Base-by-base conservation (phyloP, 1,140 invertebrate genomes). In the Drosophila mojavensis region DNA sequence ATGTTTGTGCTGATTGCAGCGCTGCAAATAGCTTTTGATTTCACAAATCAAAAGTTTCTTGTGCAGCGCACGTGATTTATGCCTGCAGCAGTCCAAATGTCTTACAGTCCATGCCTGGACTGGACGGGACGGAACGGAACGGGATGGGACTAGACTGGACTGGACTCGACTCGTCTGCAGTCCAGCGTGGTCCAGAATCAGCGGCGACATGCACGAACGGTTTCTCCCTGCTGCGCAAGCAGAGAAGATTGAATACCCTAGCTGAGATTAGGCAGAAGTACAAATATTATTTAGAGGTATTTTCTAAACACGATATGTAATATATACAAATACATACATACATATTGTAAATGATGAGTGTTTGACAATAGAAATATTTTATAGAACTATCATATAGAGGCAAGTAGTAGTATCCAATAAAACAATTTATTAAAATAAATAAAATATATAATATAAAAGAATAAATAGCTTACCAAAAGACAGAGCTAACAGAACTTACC, bases 21-120 rank as follows among this genome's bases (percentile, higher is more conserved):
- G 82, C 85, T 79, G 90, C 86, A 91, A 91, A 91, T 91, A 85
- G 90, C 90, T 91, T 91, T 91, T 91, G 90, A 91, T 91, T 91
- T 91, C 86, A 88, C 85, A 91, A 91, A 91, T 91, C 90, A 91
- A 91, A 91, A 91, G 82, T 91, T 91, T 91, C 75, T 85, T 91
- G 80, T 89, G 85, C 69, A 47, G 39, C 64, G 81, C 81, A 90
- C 90, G 90, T 91, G 90, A 91, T 91, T 91, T 91, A 91, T 91
- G 90, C 85, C 84, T 86, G 84, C 79, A 72, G 81, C 69, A 81
- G 78, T 75, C 59, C 48, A 30, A 43, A 58, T 26, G n/a, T 48
- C 36, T 11, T 39, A 30, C 59, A 41, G 48, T 33, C 45, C 60
- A 26, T 24, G n/a, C 47, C 48, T 24, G 17, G 4, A 50, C 72